A percentile compares a stretch with the other conserved stretches of the same genome.
Conservation (phyloP, 1,140 invertebrate species). For the Drosophila equinoxialis region DNA sequence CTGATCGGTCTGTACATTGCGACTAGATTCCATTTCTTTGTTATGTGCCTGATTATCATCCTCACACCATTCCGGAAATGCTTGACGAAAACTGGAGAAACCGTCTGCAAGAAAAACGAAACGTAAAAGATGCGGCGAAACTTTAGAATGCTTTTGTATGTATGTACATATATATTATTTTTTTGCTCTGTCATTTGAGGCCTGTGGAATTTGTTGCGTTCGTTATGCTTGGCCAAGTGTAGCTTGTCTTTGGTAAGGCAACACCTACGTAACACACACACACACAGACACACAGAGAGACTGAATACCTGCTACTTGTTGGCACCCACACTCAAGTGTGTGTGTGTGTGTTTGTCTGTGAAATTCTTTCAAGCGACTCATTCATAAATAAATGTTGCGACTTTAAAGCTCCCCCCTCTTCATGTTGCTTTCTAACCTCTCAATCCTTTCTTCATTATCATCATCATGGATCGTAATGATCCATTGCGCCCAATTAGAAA, state of each 20-base stretch:
- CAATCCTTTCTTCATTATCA: not conserved
- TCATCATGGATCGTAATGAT: not conserved
- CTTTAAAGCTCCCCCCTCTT: not conserved
- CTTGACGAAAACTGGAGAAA: constrained; percentile 90
- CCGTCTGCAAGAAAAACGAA: constrained; percentile 88
- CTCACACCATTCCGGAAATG: constrained; percentile 95
- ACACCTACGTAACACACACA: constrained; percentile 44
- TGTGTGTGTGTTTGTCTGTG: constrained; percentile 37
- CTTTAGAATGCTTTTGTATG: constrained; percentile 42
- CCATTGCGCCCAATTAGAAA: constrained; percentile 55
- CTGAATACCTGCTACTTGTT: not conserved
- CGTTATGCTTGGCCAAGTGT: constrained; percentile 78
- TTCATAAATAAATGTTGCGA: constrained; percentile 56
- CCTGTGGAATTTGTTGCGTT: constrained; percentile 36
- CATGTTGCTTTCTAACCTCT: too few species aligned
- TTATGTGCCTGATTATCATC: constrained; percentile 82
- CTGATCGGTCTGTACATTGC: constrained; percentile 83
- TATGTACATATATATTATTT: not conserved
- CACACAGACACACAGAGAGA: not conserved
- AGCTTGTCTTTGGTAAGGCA: constrained; percentile 64
- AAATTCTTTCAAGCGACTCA: constrained; percentile 66
- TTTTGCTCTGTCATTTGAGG: constrained; percentile 13
- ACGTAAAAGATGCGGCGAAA: constrained; percentile 24
- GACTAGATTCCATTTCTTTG: constrained; percentile 82
- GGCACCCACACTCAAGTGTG: constrained; percentile 42